Conservation (phyloP, 2,888 invertebrate species). For the Melitaea athalia region DNA sequence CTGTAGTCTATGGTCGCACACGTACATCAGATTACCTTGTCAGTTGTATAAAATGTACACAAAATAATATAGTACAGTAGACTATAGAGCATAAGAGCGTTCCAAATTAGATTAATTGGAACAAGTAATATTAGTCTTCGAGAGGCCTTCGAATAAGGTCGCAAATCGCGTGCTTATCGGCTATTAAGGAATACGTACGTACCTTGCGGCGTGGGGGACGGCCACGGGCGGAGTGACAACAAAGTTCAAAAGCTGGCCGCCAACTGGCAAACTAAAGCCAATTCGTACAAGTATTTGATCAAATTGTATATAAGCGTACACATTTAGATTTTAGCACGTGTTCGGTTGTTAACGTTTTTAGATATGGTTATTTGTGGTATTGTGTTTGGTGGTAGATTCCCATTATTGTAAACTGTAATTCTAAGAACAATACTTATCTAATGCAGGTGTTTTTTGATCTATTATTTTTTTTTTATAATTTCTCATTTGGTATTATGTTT, state of each 20-base stretch:
- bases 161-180: conserved; percentile 32
- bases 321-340: not conserved
- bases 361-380: not conserved
- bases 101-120: conserved; percentile 24
- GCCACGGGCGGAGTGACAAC: conserved; percentile 63
- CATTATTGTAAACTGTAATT: too few relatives aligned
- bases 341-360: not conserved
- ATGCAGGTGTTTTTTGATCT: too few relatives aligned
- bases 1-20: too few relatives aligned
- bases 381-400: too few relatives aligned
- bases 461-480: too few relatives aligned
- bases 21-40: too few relatives aligned
- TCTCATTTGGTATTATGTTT: not conserved
- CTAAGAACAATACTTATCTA: too few relatives aligned
- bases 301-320: conserved; percentile 14
- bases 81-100: conserved; percentile 49
- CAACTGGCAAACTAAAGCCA: conserved; percentile 44
- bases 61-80: conserved; percentile 14
- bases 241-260: conserved; percentile 48
- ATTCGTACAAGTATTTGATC: conserved; percentile 37
- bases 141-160: conserved; percentile 31
- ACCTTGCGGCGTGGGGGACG: conserved; percentile 66
- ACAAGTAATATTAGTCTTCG: conserved; percentile 21
- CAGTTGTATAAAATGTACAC: conserved; percentile 17
- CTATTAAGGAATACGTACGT: conserved; percentile 46